Conservation (phyloP, 2,888 invertebrate genomes). For the Portevinia maculata region DNA sequence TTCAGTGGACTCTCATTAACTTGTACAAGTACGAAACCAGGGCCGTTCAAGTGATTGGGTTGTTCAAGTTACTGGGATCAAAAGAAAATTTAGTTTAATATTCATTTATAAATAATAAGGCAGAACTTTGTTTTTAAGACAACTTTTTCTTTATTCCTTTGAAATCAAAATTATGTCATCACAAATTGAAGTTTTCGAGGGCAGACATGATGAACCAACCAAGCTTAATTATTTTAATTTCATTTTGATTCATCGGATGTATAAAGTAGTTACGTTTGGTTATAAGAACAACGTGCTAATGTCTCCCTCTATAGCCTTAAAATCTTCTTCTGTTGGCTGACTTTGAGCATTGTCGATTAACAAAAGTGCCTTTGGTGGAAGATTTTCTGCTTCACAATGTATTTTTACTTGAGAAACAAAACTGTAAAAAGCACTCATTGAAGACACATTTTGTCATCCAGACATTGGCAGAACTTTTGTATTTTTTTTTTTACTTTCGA, state of each 20-base stretch:
- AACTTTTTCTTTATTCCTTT: neutral
- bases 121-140: too few relatives aligned
- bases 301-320: neutral
- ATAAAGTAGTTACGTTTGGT: constrained; percentile 6
- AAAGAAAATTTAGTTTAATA: too few relatives aligned
- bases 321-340: constrained; percentile 21
- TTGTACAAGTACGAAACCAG: neutral
- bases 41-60: neutral
- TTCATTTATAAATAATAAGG: too few relatives aligned
- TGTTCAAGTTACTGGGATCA: too few relatives aligned
- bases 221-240: constrained; percentile 4
- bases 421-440: constrained; percentile 14
- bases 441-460: constrained; percentile 15
- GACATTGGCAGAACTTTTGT: constrained; percentile 1
- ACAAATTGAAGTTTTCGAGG: neutral
- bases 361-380: constrained; percentile 17
- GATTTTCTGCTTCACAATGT: constrained; percentile 11
- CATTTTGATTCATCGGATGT: neutral
- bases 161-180: neutral
- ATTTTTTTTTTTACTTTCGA: constrained; percentile 22
- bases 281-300: constrained; percentile 1
- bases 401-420: constrained; percentile 15
- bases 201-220: constrained; percentile 4
- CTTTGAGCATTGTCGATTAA: constrained; percentile 3
- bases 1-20: neutral